phyloP scores from a whole-genome alignment of 2,888 invertebrate genomes.

The Drosophila prostipennis region DNA sequence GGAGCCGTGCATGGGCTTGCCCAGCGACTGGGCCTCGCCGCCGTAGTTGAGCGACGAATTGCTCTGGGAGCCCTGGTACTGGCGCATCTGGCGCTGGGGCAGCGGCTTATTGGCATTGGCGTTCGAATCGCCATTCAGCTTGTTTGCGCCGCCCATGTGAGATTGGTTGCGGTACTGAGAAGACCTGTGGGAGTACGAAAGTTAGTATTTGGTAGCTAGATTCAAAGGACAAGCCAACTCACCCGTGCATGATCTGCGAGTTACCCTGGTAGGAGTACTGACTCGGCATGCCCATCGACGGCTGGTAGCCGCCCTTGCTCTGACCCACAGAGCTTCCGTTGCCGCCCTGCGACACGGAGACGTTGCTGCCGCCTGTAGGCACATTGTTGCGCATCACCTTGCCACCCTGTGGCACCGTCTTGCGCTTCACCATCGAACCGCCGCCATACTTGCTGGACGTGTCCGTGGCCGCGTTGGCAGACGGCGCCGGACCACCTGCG shows the following conservation, averaged over 20 bases:
- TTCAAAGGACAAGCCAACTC: conserved; percentile 15
- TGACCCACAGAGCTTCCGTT: conserved; percentile 52
- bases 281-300: conserved; percentile 77
- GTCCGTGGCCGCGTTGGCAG: conserved; percentile 61
- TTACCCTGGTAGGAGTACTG: conserved; percentile 78
- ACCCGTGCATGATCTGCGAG: conserved; percentile 75
- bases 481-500: conserved; percentile 55
- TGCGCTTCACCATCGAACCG: conserved; percentile 91
- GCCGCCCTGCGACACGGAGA: conserved; percentile 47
- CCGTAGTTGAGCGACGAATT: conserved; percentile 79
- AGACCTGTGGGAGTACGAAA: conserved; percentile 52
- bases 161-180: conserved; percentile 77
- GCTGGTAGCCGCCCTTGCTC: conserved; percentile 71
- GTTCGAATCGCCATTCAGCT: conserved; percentile 82
- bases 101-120: conserved; percentile 78
- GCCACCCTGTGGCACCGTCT: conserved; percentile 81
- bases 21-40: conserved; percentile 62
- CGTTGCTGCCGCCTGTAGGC: conserved; percentile 37
- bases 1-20: conserved; percentile 77
- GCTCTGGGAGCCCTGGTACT: conserved; percentile 79
- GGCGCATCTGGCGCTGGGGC: conserved; percentile 82
- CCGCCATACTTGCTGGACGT: conserved; percentile 73
- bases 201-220: not conserved
- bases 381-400: conserved; percentile 49
- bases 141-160: conserved; percentile 76